Evolutionary conservation across 2,888 invertebrate species (phyloP).

Genomic region (Venustoraphidia nigricollis): DNA sequence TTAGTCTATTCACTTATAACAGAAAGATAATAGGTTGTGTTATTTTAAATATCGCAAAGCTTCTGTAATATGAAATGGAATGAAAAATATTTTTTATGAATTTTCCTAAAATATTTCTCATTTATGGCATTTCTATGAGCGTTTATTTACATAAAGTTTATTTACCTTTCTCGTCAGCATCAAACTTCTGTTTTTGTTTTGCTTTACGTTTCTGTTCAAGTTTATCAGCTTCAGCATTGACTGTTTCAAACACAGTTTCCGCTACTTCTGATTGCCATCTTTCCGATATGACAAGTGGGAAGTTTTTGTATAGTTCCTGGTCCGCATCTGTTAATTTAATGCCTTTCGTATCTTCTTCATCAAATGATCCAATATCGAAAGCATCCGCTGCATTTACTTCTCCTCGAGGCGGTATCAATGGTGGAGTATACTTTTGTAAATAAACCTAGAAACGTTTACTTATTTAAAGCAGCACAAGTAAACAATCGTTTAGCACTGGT

Average conservation of each 20-base stretch:
- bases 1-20: too few relatives aligned
- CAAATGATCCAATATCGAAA: constrained; percentile 98
- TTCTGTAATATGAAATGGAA: too few relatives aligned
- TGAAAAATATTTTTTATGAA: too few relatives aligned
- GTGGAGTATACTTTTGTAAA: constrained; percentile 95
- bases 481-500: not conserved
- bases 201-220: constrained; percentile 84
- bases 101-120: too few relatives aligned
- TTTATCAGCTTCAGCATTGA: constrained; percentile 95
- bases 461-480: not conserved
- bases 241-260: constrained; percentile 95
- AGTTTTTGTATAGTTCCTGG: constrained; percentile 96
- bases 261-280: constrained; percentile 99
- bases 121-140: too few relatives aligned
- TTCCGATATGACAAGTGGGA: constrained; percentile 96
- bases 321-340: constrained; percentile 95
- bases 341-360: constrained; percentile 99
- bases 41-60: too few relatives aligned
- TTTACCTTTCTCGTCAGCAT: constrained; percentile 82
- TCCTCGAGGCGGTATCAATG: constrained; percentile 93
- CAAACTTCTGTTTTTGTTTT: constrained; percentile 89
- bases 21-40: too few relatives aligned
- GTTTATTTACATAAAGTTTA: not conserved
- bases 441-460: constrained; percentile 43
- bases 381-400: constrained; percentile 99